Percentiles rank a stretch among this genome's conserved stretches.
phyloP scores from a whole-genome alignment of 1,140 invertebrate species.

The Trigoniulus corallinus region DNA sequence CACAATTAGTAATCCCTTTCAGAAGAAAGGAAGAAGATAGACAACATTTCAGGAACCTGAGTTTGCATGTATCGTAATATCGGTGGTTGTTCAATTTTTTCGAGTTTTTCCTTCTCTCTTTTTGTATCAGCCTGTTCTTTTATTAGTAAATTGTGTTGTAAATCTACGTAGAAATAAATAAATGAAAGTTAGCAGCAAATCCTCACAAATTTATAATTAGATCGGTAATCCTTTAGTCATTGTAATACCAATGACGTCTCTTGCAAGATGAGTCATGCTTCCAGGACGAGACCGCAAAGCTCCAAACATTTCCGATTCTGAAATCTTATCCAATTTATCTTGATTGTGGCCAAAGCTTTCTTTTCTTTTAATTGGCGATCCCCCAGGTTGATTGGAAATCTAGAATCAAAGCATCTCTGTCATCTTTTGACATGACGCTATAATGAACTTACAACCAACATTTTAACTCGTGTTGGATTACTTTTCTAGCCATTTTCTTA shows the following conservation, averaged over 20 bases:
- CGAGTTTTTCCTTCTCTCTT: slow-evolving; percentile 31
- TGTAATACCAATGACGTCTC: slow-evolving; percentile 11
- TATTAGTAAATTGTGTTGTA: neutral
- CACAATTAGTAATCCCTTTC: too few relatives aligned
- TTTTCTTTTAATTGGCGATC: slow-evolving; percentile 53
- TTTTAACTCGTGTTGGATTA: neutral
- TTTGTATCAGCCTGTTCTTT: slow-evolving; percentile 9
- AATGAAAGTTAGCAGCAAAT: too few relatives aligned
- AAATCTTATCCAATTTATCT: slow-evolving; percentile 16
- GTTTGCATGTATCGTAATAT: slow-evolving; percentile 74
- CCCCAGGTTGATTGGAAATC: slow-evolving; percentile 50
- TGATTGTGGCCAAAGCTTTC: slow-evolving; percentile 48
- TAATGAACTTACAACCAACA: neutral
- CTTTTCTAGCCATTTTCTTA: slow-evolving; percentile 21
- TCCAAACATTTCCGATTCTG: slow-evolving; percentile 12
- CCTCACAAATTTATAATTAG: too few relatives aligned
- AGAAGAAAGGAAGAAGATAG: too few relatives aligned
- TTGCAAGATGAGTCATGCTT: slow-evolving; percentile 16
- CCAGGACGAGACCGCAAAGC: slow-evolving; percentile 15
- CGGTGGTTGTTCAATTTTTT: slow-evolving; percentile 40
- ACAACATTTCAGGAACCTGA: slow-evolving; percentile 36
- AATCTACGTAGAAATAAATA: too few relatives aligned
- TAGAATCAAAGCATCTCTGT: slow-evolving; percentile 33
- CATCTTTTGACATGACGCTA: too few relatives aligned
- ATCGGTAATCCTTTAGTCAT: too few relatives aligned